These are phyloP conservation scores for Conops quadrifasciatus DNA, from an alignment of 2,888 invertebrate species.

Conservation along the genomic window DNA sequence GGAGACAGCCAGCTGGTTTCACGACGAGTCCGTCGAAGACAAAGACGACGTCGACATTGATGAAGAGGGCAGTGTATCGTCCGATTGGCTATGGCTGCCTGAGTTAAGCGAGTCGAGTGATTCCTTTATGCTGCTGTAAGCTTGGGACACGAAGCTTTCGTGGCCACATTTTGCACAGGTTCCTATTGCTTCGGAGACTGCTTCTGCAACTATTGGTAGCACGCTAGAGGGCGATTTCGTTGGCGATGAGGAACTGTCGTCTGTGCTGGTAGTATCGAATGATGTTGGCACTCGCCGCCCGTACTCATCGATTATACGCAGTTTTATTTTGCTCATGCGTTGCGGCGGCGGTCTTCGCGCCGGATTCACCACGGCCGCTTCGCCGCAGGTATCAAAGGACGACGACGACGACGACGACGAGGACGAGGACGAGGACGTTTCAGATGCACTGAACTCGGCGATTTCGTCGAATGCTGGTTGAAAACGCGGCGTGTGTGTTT, in stretches of 20 bases:
- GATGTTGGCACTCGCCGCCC: constrained; percentile 45
- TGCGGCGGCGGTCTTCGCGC: constrained; percentile 30
- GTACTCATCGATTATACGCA: constrained; percentile 47
- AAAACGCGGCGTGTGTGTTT: neutral
- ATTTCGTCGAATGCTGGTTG: neutral
- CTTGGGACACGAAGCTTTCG: neutral
- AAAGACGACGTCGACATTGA: neutral
- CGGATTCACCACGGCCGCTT: no score
- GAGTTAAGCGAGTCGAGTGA: neutral
- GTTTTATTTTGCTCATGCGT: constrained; percentile 31
- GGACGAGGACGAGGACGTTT: constrained; percentile 47
- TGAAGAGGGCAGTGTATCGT: neutral
- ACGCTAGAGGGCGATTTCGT: constrained; percentile 28
- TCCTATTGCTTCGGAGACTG: neutral
- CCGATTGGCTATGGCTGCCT: neutral
- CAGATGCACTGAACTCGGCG: constrained; percentile 25
- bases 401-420: constrained; percentile 45
- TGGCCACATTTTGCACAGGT: neutral
- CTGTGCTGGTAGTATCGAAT: constrained; percentile 43
- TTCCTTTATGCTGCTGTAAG: neutral
- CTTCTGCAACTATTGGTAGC: no score
- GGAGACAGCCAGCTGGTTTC: neutral
- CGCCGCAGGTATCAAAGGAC: neutral
- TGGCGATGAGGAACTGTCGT: constrained; percentile 35
- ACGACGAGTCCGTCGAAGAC: constrained; percentile 12